Conservation (phyloP, 2,888 invertebrate genomes). For the Coelogynopora nodosa region DNA sequence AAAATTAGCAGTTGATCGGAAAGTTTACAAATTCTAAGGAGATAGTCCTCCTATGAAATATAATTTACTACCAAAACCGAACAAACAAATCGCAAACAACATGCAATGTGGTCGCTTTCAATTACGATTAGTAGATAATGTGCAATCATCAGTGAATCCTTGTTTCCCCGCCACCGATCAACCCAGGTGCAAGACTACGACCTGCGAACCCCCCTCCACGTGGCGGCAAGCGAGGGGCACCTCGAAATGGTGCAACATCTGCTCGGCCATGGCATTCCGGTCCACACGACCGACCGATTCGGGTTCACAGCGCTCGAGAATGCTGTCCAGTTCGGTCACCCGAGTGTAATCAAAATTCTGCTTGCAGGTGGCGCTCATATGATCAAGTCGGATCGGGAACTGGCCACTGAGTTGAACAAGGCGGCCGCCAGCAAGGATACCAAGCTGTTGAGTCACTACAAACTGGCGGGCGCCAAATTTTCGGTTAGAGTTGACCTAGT, state of each 20-base stretch:
- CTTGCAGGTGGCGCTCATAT: constrained; percentile 73
- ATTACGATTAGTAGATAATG: too few relatives aligned
- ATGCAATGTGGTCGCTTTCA: too few relatives aligned
- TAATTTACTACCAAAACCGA: too few relatives aligned
- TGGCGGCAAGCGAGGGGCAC: constrained; percentile 73
- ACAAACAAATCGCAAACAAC: too few relatives aligned
- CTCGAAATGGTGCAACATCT: constrained; percentile 70
- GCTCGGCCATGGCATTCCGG: constrained; percentile 74
- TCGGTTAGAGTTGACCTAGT: background rate
- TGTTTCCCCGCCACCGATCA: too few relatives aligned
- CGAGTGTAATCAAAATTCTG: constrained; percentile 67
- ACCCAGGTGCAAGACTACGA: constrained; percentile 72
- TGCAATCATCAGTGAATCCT: too few relatives aligned
- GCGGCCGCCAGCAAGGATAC: constrained; percentile 12
- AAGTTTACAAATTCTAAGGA: too few relatives aligned
- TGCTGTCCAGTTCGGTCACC: constrained; percentile 64
- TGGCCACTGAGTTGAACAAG: constrained; percentile 10
- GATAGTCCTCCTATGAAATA: too few relatives aligned
- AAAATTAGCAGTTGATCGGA: too few relatives aligned
- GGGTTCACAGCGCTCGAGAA: constrained; percentile 66
- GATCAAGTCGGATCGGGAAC: background rate
- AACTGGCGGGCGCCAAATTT: constrained; percentile 53
- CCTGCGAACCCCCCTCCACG: constrained; percentile 74
- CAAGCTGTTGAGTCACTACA: background rate
- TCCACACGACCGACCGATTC: constrained; percentile 71